These are phyloP conservation scores for Hippocampus zosterae DNA, from an alignment of 2,113 vertebrate genomes.

Conservation along the genomic window DNA sequence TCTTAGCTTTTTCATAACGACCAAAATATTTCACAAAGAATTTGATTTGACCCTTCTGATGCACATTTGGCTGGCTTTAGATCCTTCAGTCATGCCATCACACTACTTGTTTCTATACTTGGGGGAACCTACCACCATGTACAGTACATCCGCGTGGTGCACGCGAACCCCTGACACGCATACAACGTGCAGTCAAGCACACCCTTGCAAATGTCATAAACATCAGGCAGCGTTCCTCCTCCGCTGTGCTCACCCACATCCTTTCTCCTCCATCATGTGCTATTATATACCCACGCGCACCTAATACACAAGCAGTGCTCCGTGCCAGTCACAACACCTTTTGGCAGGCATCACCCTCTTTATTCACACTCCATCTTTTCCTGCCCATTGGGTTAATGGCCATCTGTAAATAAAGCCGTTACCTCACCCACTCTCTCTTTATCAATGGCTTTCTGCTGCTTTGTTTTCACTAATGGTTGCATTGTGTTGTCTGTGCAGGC, in stretches of 20 bases:
- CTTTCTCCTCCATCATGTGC: slow-evolving; percentile 19
- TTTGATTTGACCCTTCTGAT: background rate
- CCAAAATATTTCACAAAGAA: background rate
- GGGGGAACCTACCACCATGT: slow-evolving; percentile 7
- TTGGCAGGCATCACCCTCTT: slow-evolving; percentile 11
- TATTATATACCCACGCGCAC: slow-evolving; percentile 29
- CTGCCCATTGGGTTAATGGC: slow-evolving; percentile 5
- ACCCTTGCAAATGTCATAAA: slow-evolving; percentile 21
- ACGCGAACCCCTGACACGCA: background rate
- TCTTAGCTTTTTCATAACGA: background rate
- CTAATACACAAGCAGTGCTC: slow-evolving; percentile 16
- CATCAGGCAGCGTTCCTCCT: slow-evolving; percentile 4
- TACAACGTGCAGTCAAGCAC: background rate
- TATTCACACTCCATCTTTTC: slow-evolving; percentile 8
- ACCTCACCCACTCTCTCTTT: slow-evolving; percentile 20
- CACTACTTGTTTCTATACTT: background rate
- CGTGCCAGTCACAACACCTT: slow-evolving; percentile 17
- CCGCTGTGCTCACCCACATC: slow-evolving; percentile 35
- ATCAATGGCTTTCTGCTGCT: slow-evolving; percentile 16
- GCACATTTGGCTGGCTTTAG: no score
- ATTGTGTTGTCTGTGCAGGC: slow-evolving; percentile 68
- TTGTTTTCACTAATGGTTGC: slow-evolving; percentile 11
- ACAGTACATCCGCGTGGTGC: background rate
- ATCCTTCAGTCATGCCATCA: background rate
- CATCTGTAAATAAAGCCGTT: slow-evolving; percentile 11